Conservation (phyloP, 2,888 invertebrate genomes). For the Acronicta leporina region DNA sequence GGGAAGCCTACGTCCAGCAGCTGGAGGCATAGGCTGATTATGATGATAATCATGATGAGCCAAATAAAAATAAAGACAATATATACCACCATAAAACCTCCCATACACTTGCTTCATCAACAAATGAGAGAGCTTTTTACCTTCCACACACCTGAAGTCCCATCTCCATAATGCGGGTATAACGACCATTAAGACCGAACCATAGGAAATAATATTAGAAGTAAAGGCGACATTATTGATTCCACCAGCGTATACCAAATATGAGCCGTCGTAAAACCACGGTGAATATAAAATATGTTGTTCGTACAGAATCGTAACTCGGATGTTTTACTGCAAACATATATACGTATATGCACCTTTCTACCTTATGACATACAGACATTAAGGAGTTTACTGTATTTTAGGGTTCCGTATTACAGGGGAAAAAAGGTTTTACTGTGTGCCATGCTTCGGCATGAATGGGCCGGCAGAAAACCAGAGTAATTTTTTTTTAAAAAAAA, state of each 20-base stretch:
- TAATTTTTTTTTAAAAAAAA: no score
- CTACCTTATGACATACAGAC: constrained; percentile 30
- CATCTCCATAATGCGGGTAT: background rate
- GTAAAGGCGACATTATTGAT: constrained; percentile 64
- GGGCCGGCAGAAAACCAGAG: no score
- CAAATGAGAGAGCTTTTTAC: no score
- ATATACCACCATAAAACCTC: no score
- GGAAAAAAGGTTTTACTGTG: no score
- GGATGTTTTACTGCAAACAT: constrained; percentile 64
- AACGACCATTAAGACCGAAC: constrained; percentile 34
- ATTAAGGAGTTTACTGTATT: constrained; percentile 40
- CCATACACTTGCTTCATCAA: no score
- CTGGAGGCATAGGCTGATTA: no score
- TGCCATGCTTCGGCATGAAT: no score
- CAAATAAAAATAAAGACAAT: no score
- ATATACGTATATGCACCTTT: constrained; percentile 53
- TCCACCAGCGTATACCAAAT: constrained; percentile 60
- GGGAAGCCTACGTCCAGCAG: no score
- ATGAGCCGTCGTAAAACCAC: constrained; percentile 61
- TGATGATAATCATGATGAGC: no score
- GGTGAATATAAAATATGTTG: constrained; percentile 61
- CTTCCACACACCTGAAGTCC: constrained; percentile 11
- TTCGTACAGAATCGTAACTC: constrained; percentile 46
- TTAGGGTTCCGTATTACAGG: background rate
- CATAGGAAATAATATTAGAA: constrained; percentile 23